Evolutionary conservation across 2,888 invertebrate species (phyloP).

Genomic region (Acleris laterana): DNA sequence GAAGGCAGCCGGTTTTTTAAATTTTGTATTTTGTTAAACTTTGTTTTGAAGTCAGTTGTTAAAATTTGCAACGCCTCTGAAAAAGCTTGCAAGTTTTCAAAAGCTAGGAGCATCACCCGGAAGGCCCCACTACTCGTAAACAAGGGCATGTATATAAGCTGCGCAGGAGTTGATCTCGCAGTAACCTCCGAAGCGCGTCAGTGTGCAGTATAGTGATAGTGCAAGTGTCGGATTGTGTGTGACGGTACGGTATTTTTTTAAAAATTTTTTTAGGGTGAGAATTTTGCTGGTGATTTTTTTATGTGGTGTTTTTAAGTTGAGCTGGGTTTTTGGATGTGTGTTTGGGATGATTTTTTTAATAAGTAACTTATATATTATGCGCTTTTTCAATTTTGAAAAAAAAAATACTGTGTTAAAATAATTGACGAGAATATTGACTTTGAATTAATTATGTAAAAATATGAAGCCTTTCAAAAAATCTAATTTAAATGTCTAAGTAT

Average conservation of each 20-base stretch:
- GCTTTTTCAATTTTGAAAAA: too few species aligned
- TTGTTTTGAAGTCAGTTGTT: too few species aligned
- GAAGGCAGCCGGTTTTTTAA: too few species aligned
- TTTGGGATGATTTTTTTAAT: too few species aligned
- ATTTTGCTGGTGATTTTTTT: not conserved
- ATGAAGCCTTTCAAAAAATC: too few species aligned
- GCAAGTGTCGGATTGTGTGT: constrained; percentile 25
- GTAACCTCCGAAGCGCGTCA: constrained; percentile 6
- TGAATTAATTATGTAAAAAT: too few species aligned
- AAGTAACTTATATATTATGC: too few species aligned
- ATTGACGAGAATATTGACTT: too few species aligned
- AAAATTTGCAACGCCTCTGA: not conserved
- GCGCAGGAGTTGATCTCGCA: constrained; percentile 22
- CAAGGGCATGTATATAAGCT: constrained; percentile 33
- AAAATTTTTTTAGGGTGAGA: constrained; percentile 4
- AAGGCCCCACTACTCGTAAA: constrained; percentile 22
- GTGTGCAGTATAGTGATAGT: not conserved
- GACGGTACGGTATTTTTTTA: constrained; percentile 25
- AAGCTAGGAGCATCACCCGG: constrained; percentile 1
- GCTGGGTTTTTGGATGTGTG: not conserved
- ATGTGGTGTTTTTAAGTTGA: not conserved
- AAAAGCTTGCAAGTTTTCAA: not conserved
- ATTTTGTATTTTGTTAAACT: too few species aligned
- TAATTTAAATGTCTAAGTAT: too few species aligned
- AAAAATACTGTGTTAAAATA: too few species aligned